Evolutionary conservation across 2,113 vertebrate genomes (phyloP), one percentile per base, ranked within the genome.

Genomic region (Tyrannus savana): DNA sequence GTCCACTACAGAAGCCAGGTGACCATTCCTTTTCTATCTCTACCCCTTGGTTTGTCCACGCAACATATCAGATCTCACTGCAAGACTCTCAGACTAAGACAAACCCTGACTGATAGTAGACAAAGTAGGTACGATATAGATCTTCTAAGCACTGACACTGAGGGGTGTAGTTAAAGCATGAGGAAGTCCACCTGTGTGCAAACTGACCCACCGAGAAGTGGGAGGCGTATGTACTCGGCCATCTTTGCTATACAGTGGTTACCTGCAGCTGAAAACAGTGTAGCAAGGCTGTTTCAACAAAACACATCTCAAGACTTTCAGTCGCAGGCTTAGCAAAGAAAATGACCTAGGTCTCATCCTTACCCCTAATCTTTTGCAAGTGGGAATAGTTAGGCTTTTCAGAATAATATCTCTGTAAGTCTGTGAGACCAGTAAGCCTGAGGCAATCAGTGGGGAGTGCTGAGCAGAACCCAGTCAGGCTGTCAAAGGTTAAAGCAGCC

Each of bases 331-430:
- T 69, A 69, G 15, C 18, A 24, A 59, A 66, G n/a, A 22, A 44
- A 49, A 11, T 27, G 6, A 18, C 44, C 35, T 24, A 15, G 8
- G 15, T 71, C 66, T 79, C 0, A 0, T 23, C 13, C 17, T 27
- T 60, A 60, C 9, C 7, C 30, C 60, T 47, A 73, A 23, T 3
- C 66, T 28, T 84, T 53, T 41, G 49, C 22, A 75, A 23, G 12
- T 50, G 11, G 12, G 35, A 88, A 55, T 53, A 83, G 59, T 55
- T 35, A 22, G n/a, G 14, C 12, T 58, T 83, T 72, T 76, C 28
- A 58, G 47, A 79, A 41, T 17, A n/a, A 2, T 16, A 24, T 37
- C 12, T 49, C 2, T 37, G 19, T 67, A 56, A 66, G 12, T 31
- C 21, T 58, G 23, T 71, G 28, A 82, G 19, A 55, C 31, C 62